These are phyloP conservation scores for Periparus ater DNA, from an alignment of 2,797 vertebrate genomes.

Conservation along the genomic window DNA sequence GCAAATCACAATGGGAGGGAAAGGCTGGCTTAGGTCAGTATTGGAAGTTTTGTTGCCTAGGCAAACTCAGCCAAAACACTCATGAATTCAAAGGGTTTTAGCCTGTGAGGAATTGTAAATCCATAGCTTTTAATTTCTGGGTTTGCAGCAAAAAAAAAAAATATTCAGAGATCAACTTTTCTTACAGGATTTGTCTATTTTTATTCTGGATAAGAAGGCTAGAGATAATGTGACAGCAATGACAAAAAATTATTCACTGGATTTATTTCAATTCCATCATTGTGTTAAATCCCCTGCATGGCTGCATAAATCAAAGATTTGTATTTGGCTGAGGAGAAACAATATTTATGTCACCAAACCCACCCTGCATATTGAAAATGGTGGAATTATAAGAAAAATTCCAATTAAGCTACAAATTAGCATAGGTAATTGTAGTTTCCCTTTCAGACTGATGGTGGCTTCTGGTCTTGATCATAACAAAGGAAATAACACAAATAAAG, in stretches of 20 bases:
- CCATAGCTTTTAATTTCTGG: not conserved
- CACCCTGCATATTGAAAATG: not conserved
- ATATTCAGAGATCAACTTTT: not conserved
- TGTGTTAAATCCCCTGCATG: not conserved
- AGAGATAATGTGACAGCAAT: not conserved
- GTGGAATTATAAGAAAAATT: not conserved
- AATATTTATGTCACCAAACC: not conserved
- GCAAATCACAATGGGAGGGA: not conserved
- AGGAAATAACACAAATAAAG: not conserved
- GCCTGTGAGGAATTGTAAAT: not conserved
- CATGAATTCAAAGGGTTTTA: not conserved
- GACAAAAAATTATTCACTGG: not conserved
- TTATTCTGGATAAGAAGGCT: not conserved
- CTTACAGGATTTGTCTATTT: not conserved
- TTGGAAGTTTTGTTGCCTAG: not conserved
- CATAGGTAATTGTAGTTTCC: not conserved
- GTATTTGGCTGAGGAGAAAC: not conserved
- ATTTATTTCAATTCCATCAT: not conserved
- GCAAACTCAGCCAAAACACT: not conserved
- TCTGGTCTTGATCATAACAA: not conserved
- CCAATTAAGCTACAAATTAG: not conserved
- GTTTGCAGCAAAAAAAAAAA: not conserved
- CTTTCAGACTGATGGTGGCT: not conserved
- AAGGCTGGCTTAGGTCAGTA: not conserved
- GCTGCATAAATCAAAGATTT: not conserved